Base-by-base conservation (phyloP, 2,888 invertebrate genomes). In the Selenia dentaria region DNA sequence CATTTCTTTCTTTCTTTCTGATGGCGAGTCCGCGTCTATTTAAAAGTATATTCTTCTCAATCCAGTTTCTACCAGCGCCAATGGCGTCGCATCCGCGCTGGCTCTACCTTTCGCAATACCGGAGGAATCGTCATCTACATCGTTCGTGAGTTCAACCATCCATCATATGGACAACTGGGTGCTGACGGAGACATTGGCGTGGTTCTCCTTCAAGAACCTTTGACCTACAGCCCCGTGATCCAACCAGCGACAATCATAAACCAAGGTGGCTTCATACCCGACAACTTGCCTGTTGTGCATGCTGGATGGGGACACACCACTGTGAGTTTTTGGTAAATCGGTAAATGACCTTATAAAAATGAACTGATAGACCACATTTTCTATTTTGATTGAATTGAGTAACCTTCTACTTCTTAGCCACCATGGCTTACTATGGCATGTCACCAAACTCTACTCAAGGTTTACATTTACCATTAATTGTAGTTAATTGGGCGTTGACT, bases 21-120 rank as follows among this genome's bases (percentile, higher is more conserved):
- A n/a, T n/a, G n/a, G n/a, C n/a, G n/a, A n/a, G n/a, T n/a, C n/a
- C n/a, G n/a, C n/a, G n/a, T n/a, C n/a, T n/a, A n/a, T n/a, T n/a
- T n/a, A n/a, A n/a, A n/a, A n/a, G n/a, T n/a, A n/a, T n/a, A n/a
- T n/a, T n/a, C n/a, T n/a, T 10, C 3, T 10, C 9, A 9, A 3
- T 25, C 6, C 25, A 25, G 25, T 3, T 10, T 10, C 9, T 25
- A 25, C 25, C 3, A 3, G 4, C 9, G 6, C 9, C 10, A 9
- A 25, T 1, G 1, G 12, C 51, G 57, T 3, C 65, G 66, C 9
- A 43, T 67, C 37, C 54, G 65, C n/a, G 70, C 63, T 3, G 70
- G 70, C 3, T 10, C 64, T 4, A 47, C 54, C 0, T 12, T 22
- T 31, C 54, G 62, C 0, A 58, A 59, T 13, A 38, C 13, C 0